Evolutionary conservation across 2,888 invertebrate genomes (phyloP).

Genomic region (Gastrophysa polygoni): DNA sequence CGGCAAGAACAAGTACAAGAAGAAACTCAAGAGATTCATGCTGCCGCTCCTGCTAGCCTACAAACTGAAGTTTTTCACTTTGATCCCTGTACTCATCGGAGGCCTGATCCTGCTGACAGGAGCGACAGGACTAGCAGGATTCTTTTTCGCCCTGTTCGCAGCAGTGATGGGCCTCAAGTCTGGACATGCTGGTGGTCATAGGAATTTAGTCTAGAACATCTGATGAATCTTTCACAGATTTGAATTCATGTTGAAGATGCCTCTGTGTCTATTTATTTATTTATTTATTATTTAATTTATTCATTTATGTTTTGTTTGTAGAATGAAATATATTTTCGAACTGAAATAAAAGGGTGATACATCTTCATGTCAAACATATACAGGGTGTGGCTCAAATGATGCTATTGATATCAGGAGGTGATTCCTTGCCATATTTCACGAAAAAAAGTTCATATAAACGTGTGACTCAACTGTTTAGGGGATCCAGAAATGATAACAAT

Average conservation of each 20-base stretch:
- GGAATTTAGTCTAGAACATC: neutral
- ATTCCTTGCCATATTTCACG: no score
- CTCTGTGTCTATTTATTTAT: neutral
- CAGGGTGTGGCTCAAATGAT: no score
- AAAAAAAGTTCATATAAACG: no score
- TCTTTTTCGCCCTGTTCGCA: constrained; percentile 86
- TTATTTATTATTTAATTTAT: neutral
- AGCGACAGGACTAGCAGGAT: constrained; percentile 81
- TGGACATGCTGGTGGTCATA: constrained; percentile 45
- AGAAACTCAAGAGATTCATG: constrained; percentile 72
- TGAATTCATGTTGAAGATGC: no score
- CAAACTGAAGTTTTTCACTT: constrained; percentile 80
- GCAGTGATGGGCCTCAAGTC: constrained; percentile 79
- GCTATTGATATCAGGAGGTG: no score
- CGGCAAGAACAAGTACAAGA: constrained; percentile 59
- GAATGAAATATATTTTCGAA: no score
- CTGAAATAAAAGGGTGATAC: no score
- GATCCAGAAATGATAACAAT: no score
- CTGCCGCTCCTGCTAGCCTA: constrained; percentile 80
- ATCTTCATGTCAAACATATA: no score
- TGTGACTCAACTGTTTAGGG: no score
- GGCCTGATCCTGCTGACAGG: constrained; percentile 74
- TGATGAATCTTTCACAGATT: neutral
- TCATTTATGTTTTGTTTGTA: no score
- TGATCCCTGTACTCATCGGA: constrained; percentile 78